phyloP scores from a whole-genome alignment of 2,797 vertebrate genomes.

The Hippocampus kuda region DNA sequence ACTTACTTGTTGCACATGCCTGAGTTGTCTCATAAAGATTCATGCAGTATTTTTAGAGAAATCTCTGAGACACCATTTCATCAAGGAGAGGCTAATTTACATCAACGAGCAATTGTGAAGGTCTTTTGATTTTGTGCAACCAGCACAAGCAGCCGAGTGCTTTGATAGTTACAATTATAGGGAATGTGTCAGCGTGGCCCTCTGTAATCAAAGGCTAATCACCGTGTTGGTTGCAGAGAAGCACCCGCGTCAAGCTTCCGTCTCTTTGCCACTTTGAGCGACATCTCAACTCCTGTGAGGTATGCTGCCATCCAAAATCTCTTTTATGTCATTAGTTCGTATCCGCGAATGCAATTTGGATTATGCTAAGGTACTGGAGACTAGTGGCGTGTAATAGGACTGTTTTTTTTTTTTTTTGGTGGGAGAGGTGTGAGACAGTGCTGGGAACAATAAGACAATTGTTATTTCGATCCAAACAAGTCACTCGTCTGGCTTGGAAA shows the following conservation, averaged over 20 bases:
- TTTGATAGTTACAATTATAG: conserved; percentile 65
- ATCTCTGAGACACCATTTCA: background rate
- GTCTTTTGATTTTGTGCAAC: conserved; percentile 13
- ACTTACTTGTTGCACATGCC: too few relatives aligned
- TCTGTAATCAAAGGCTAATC: conserved; percentile 68
- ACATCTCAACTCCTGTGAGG: conserved; percentile 20
- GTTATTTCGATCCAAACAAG: background rate
- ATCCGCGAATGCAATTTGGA: background rate
- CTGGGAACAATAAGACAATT: background rate
- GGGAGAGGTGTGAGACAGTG: background rate
- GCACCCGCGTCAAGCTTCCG: conserved; percentile 62
- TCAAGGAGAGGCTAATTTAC: background rate
- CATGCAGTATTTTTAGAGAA: background rate
- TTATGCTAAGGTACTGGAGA: background rate
- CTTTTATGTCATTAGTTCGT: background rate
- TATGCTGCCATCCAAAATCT: background rate
- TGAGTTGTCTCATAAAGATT: background rate
- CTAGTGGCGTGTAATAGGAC: background rate
- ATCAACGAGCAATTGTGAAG: background rate
- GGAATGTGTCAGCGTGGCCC: conserved; percentile 59
- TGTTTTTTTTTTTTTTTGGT: background rate
- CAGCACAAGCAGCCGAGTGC: conserved; percentile 33
- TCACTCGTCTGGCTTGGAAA: background rate
- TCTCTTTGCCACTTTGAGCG: conserved; percentile 51
- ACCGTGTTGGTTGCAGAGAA: conserved; percentile 55